These are phyloP conservation scores for Sebastes hubbsi DNA, from an alignment of 2,797 vertebrate species.

Conservation along the genomic window DNA sequence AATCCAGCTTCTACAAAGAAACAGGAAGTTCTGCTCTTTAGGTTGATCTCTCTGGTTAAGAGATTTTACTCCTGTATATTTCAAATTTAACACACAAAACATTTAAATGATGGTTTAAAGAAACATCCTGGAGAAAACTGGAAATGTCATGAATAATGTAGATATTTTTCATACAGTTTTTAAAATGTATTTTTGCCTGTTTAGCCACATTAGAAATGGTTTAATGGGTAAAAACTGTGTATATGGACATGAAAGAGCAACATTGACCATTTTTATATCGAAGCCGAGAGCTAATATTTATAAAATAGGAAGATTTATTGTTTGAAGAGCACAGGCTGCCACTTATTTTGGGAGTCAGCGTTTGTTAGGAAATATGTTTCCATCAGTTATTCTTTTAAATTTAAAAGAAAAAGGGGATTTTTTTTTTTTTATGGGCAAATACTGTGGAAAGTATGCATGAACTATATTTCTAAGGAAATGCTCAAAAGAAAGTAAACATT, in stretches of 20 bases:
- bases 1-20: slow-evolving; percentile 46
- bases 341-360: slow-evolving; percentile 59
- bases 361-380: slow-evolving; percentile 53
- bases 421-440: slow-evolving; percentile 29
- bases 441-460: slow-evolving; percentile 50
- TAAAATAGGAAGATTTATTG: slow-evolving; percentile 70
- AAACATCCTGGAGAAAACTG: slow-evolving; percentile 79
- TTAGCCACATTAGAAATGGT: slow-evolving; percentile 43
- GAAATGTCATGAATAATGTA: slow-evolving; percentile 65
- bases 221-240: slow-evolving; percentile 52
- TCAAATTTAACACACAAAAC: slow-evolving; percentile 25
- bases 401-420: slow-evolving; percentile 24
- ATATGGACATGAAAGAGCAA: slow-evolving; percentile 49
- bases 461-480: slow-evolving; percentile 55
- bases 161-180: slow-evolving; percentile 56
- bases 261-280: slow-evolving; percentile 57
- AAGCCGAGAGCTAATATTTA: slow-evolving; percentile 77
- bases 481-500: slow-evolving; percentile 22
- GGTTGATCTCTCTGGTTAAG: slow-evolving; percentile 63
- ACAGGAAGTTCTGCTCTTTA: slow-evolving; percentile 43
- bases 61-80: slow-evolving; percentile 56
- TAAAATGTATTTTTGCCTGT: slow-evolving; percentile 35
- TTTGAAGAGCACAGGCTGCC: slow-evolving; percentile 71
- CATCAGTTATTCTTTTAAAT: slow-evolving; percentile 43
- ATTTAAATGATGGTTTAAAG: slow-evolving; percentile 19